Evolutionary conservation across 2,113 vertebrate genomes (phyloP).

Genomic region (Crotophaga sulcirostris): DNA sequence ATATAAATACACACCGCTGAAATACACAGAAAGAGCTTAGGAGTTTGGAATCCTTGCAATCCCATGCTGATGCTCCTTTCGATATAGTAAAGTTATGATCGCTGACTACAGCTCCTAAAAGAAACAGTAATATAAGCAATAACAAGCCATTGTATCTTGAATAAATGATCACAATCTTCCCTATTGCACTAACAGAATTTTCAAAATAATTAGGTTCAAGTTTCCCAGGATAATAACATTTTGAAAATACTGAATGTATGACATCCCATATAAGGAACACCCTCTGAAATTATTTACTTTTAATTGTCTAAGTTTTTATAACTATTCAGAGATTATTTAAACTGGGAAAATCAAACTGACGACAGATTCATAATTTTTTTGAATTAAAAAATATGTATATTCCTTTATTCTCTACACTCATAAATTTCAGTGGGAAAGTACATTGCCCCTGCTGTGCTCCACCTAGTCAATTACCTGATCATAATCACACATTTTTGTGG

Average conservation of each 20-base stretch:
- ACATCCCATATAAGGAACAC: neutral
- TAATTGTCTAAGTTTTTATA: neutral
- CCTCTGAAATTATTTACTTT: neutral
- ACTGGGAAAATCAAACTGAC: neutral
- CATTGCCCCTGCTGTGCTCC: neutral
- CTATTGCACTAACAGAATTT: neutral
- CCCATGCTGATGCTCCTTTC: neutral
- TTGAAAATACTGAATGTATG: neutral
- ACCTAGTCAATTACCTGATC: neutral
- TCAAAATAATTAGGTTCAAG: neutral
- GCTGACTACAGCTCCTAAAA: neutral
- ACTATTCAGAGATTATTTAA: neutral
- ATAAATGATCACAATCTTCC: neutral
- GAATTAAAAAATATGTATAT: neutral
- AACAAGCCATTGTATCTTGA: neutral
- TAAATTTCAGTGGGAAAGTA: neutral
- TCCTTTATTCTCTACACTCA: neutral
- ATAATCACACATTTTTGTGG: neutral
- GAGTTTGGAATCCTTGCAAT: neutral
- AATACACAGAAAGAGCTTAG: neutral
- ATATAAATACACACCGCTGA: neutral
- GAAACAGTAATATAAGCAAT: neutral
- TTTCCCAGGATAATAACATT: neutral
- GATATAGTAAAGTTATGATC: neutral
- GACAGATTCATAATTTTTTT: neutral